phyloP scores from a whole-genome alignment of 2,888 invertebrate genomes.

The Cryptus armator region DNA sequence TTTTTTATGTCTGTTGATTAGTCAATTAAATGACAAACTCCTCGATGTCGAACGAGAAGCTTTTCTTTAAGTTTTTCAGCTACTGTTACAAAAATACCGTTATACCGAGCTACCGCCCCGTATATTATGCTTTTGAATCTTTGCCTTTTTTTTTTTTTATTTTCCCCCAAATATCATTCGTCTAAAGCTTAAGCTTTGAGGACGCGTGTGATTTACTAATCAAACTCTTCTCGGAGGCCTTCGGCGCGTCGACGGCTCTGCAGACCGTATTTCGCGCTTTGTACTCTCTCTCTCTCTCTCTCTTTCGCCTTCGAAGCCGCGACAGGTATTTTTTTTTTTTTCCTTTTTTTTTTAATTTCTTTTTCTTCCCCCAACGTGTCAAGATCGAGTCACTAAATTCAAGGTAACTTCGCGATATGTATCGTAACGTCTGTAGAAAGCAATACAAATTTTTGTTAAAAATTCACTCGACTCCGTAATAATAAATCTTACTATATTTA shows the following conservation, averaged over 20 bases:
- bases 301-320: conserved; percentile 7
- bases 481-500: conserved; percentile 74
- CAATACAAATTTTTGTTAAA: conserved; percentile 69
- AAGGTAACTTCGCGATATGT: conserved; percentile 69
- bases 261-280: conserved; percentile 1
- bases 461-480: conserved; percentile 75
- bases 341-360: not conserved
- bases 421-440: conserved; percentile 68
- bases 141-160: conserved; percentile 22
- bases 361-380: conserved; percentile 33
- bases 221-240: conserved; percentile 20
- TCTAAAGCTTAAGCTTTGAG: conserved; percentile 38
- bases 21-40: conserved; percentile 46
- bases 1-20: conserved; percentile 30
- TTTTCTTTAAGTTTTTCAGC: conserved; percentile 28
- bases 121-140: conserved; percentile 59
- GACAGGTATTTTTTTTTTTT: not conserved
- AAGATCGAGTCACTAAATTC: conserved; percentile 49
- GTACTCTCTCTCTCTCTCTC: conserved; percentile 13
- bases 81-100: conserved; percentile 66
- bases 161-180: conserved; percentile 36
- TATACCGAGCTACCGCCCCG: conserved; percentile 67
- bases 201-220: conserved; percentile 12
- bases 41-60: conserved; percentile 54
- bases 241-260: conserved; percentile 2